phyloP scores from a whole-genome alignment of 2,888 invertebrate species.

The Nomada lathburiana region DNA sequence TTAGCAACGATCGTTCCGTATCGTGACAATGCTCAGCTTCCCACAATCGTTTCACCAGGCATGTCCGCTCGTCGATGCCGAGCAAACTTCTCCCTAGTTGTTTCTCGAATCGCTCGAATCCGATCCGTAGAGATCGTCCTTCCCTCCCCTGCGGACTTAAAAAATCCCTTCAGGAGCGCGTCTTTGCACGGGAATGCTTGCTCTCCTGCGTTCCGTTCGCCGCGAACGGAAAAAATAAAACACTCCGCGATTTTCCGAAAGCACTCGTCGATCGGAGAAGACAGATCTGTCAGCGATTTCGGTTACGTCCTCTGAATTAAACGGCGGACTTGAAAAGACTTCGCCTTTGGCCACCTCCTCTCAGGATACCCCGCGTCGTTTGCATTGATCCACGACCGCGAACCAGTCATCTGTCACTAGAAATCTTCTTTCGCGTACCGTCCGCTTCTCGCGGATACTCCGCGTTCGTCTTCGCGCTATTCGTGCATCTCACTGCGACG shows the following conservation, averaged over 20 bases:
- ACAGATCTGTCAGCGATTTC: background rate
- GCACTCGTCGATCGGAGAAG: background rate
- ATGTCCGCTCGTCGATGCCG: constrained; percentile 49
- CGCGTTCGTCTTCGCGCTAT: too few relatives aligned
- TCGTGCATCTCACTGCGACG: too few relatives aligned
- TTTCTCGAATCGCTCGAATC: constrained; percentile 14
- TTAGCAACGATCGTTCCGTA: constrained; percentile 40
- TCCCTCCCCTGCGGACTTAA: background rate
- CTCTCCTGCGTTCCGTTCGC: too few relatives aligned
- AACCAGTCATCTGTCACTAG: constrained; percentile 36
- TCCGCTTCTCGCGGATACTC: too few relatives aligned
- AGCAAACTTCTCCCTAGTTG: constrained; percentile 37
- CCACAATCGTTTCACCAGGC: constrained; percentile 39
- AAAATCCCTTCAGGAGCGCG: too few relatives aligned
- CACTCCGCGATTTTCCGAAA: too few relatives aligned
- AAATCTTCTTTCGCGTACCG: background rate
- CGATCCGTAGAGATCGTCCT: background rate
- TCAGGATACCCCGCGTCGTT: constrained; percentile 23
- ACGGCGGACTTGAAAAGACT: background rate
- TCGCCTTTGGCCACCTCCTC: constrained; percentile 23
- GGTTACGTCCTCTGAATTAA: background rate
- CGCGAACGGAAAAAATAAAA: too few relatives aligned
- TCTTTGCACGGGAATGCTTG: too few relatives aligned
- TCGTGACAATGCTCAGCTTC: constrained; percentile 53
- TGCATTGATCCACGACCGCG: constrained; percentile 44